phyloP scores from a whole-genome alignment of 1,140 invertebrate species.

The Bombus confusus region DNA sequence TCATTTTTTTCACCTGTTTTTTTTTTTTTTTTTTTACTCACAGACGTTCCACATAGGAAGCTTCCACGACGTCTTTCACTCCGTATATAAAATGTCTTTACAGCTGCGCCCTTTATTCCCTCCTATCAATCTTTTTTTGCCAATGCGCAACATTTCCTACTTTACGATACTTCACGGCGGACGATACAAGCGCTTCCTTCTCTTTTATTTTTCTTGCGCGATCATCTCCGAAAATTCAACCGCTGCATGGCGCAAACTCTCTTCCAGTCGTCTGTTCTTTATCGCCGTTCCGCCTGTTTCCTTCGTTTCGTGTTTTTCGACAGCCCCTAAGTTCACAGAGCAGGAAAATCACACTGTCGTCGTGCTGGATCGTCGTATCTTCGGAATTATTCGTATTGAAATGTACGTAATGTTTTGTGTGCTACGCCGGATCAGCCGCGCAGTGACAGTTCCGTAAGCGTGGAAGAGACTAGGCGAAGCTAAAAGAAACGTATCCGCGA shows the following conservation, averaged over 20 bases:
- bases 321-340: no score
- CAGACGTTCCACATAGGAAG: background rate
- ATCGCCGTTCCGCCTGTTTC: background rate
- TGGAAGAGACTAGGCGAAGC: no score
- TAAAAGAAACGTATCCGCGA: no score
- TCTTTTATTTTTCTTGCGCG: no score
- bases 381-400: no score
- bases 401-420: no score
- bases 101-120: background rate
- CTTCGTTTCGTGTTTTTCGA: no score
- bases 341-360: no score
- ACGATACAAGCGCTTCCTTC: background rate
- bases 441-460: no score
- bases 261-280: background rate
- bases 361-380: no score
- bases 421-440: no score
- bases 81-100: background rate
- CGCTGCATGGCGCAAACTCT: background rate
- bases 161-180: background rate
- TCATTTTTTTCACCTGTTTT: background rate
- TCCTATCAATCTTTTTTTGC: background rate
- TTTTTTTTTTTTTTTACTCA: background rate
- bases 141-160: background rate
- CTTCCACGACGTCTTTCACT: background rate
- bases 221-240: background rate